A percentile compares a stretch with the other conserved stretches of the same genome.
Evolutionary conservation across 2,888 invertebrate genomes (phyloP).

Genomic region (Lasioglossum leucozonium): DNA sequence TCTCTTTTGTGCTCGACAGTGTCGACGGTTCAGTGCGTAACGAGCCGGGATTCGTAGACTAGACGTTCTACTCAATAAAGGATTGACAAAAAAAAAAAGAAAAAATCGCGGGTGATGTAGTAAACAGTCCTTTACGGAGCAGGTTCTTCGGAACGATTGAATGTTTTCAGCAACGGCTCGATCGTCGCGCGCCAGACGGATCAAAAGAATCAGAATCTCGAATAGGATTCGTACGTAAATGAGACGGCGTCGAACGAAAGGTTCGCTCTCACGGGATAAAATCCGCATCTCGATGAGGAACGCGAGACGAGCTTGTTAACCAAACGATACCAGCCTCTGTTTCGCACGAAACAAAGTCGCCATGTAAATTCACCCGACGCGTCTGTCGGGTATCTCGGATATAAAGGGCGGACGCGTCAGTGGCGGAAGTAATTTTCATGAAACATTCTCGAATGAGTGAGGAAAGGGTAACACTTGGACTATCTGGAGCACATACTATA

Average conservation of each 20-base stretch:
- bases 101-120: neutral
- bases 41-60: neutral
- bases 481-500: conserved; percentile 43
- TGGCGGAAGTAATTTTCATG: conserved; percentile 74
- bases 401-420: conserved; percentile 65
- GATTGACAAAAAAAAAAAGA: no score
- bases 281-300: conserved; percentile 44
- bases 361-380: conserved; percentile 67
- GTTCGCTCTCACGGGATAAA: conserved; percentile 27
- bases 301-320: conserved; percentile 53
- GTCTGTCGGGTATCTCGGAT: conserved; percentile 57
- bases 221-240: conserved; percentile 30
- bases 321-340: conserved; percentile 44
- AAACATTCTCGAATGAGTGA: conserved; percentile 73
- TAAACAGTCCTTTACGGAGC: neutral
- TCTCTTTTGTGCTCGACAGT: neutral
- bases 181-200: neutral
- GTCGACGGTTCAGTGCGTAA: neutral
- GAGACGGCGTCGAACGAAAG: conserved; percentile 26
- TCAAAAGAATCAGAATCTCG: conserved; percentile 30
- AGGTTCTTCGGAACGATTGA: conserved; percentile 19
- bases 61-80: neutral
- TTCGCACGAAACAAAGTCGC: conserved; percentile 68
- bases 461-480: conserved; percentile 53
- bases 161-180: neutral